Evolutionary conservation across 2,888 invertebrate species (phyloP).

Genomic region (Zygaena filipendulae): DNA sequence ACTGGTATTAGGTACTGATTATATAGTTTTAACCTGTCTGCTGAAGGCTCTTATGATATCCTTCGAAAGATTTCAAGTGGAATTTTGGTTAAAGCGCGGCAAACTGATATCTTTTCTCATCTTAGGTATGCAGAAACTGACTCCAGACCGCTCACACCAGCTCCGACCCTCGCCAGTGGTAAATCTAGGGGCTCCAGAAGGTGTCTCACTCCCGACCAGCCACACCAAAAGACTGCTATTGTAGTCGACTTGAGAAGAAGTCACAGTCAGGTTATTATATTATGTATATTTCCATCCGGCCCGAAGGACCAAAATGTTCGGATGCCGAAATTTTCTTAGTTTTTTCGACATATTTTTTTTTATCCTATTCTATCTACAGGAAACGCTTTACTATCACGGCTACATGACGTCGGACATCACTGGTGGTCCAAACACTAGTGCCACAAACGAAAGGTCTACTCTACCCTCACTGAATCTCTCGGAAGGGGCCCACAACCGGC

Average conservation of each 20-base stretch:
- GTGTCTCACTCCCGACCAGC: slow-evolving; percentile 80
- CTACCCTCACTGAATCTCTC: slow-evolving; percentile 49
- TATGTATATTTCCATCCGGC: too few relatives aligned
- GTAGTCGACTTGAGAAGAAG: slow-evolving; percentile 77
- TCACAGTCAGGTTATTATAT: slow-evolving; percentile 69
- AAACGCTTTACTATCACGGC: slow-evolving; percentile 61
- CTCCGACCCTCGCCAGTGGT: slow-evolving; percentile 80
- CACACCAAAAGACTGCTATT: slow-evolving; percentile 73
- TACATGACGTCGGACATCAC: slow-evolving; percentile 54
- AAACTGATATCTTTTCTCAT: too few relatives aligned
- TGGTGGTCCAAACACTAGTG: slow-evolving; percentile 38
- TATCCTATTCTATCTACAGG: too few relatives aligned
- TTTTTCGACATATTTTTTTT: neutral
- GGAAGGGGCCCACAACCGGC: slow-evolving; percentile 37
- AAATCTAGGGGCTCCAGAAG: slow-evolving; percentile 76
- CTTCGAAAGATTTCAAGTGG: too few relatives aligned
- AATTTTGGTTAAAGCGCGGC: too few relatives aligned
- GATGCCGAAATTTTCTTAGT: too few relatives aligned
- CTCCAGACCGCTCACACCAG: slow-evolving; percentile 83
- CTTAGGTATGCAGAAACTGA: slow-evolving; percentile 87
- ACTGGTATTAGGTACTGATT: too few relatives aligned
- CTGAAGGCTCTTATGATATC: too few relatives aligned
- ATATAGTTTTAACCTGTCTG: too few relatives aligned
- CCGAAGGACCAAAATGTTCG: too few relatives aligned
- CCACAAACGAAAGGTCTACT: slow-evolving; percentile 47